Percentiles rank a stretch among this genome's conserved stretches.
Conservation (phyloP, 2,888 invertebrate species). For the Sinelater perroti region DNA sequence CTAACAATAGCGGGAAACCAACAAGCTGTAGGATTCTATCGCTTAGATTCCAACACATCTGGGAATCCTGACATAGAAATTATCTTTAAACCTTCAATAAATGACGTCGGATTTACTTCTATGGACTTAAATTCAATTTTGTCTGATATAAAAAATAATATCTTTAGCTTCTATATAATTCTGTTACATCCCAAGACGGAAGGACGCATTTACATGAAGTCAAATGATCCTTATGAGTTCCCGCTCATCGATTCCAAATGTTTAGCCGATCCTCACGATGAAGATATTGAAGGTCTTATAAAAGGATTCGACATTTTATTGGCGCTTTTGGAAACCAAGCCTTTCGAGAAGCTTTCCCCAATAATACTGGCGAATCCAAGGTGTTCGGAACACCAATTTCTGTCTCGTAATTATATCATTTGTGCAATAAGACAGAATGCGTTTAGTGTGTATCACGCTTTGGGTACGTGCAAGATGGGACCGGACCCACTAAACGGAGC, state of each 20-base stretch:
- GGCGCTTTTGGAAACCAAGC: constrained; percentile 59
- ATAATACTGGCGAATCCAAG: constrained; percentile 60
- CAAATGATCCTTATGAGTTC: constrained; percentile 48
- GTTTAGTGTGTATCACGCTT: constrained; percentile 71
- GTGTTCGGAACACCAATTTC: constrained; percentile 62
- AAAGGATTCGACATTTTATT: constrained; percentile 63
- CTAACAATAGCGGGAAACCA: constrained; percentile 36
- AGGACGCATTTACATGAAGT: constrained; percentile 50
- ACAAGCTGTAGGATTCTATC: constrained; percentile 32
- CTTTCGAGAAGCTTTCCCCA: constrained; percentile 68
- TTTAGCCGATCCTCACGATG: constrained; percentile 60
- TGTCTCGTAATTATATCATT: constrained; percentile 73
- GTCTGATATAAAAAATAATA: background rate
- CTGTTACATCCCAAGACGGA: constrained; percentile 49
- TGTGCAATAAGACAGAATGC: constrained; percentile 67
- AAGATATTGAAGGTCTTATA: constrained; percentile 70
- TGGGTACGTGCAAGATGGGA: constrained; percentile 76
- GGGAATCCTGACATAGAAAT: constrained; percentile 38
- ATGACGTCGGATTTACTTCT: constrained; percentile 2
- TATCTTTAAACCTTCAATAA: constrained; percentile 28
- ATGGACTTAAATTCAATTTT: background rate
- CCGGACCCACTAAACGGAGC: constrained; percentile 66
- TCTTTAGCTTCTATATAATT: constrained; percentile 35
- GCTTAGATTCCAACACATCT: constrained; percentile 14
- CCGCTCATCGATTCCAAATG: constrained; percentile 48